Conservation (phyloP, 30 jellyfish, hydroid and myxozoan genomes). For the Turritopsis dohrnii region DNA sequence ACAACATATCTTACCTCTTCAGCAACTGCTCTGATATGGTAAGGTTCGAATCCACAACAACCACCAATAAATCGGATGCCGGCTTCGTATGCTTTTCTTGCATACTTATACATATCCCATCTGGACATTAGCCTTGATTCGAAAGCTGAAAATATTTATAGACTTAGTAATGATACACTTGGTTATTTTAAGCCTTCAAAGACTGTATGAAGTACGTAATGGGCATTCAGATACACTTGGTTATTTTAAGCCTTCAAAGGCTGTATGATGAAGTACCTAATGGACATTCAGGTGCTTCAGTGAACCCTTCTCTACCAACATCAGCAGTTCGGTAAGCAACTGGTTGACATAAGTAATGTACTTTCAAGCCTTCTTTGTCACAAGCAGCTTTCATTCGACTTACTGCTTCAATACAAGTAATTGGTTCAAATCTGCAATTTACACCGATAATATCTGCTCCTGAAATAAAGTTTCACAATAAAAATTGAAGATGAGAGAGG, state of each 20-base stretch:
- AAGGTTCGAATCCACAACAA: constrained; percentile 31
- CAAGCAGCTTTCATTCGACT: constrained; percentile 43
- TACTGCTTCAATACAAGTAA: constrained; percentile 26
- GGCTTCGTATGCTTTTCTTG: constrained; percentile 38
- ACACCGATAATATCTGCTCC: constrained; percentile 76
- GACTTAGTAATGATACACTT: no score
- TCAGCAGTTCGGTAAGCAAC: constrained; percentile 58
- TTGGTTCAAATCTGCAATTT: constrained; percentile 67
- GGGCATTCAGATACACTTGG: not conserved
- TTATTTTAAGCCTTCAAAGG: not conserved
- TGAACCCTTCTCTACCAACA: constrained; percentile 50
- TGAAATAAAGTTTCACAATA: not conserved
- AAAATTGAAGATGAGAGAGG: no score
- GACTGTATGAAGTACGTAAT: not conserved
- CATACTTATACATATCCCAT: constrained; percentile 32
- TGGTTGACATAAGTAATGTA: constrained; percentile 57
- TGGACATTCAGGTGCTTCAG: constrained; percentile 55
- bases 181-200: not conserved
- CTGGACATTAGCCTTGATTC: constrained; percentile 22
- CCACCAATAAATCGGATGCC: constrained; percentile 47
- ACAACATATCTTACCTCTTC: constrained; percentile 24
- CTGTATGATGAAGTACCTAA: constrained; percentile 11
- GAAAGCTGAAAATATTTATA: not conserved
- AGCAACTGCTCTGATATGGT: constrained; percentile 45
- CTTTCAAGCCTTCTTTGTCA: constrained; percentile 48